phyloP scores from a whole-genome alignment of 2,113 vertebrate genomes.

The Sisor rabdophorus region DNA sequence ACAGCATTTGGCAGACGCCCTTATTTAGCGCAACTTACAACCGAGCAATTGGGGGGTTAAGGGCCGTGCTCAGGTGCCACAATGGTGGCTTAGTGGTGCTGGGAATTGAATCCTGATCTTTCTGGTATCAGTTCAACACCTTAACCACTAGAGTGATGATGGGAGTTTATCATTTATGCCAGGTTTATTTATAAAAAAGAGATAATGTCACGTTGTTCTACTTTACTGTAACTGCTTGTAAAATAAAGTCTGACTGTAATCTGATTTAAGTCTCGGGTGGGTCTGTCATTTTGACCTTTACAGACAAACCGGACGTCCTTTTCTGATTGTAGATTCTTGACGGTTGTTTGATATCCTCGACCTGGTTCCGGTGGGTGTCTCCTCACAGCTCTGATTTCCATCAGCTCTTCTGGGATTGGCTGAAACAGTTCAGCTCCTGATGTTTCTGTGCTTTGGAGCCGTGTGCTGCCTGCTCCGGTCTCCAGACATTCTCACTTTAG shows the following conservation, averaged over 20 bases:
- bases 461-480: slow-evolving; percentile 15
- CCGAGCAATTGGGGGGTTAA: too few species aligned
- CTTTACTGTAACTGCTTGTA: background rate
- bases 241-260: background rate
- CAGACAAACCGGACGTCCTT: background rate
- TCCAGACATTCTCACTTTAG: slow-evolving; percentile 47
- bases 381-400: slow-evolving; percentile 15
- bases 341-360: too few species aligned
- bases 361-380: background rate
- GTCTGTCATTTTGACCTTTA: too few species aligned
- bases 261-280: too few species aligned
- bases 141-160: too few species aligned
- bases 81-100: too few species aligned
- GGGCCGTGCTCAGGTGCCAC: too few species aligned
- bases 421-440: slow-evolving; percentile 33
- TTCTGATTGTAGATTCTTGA: background rate
- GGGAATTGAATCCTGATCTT: too few species aligned
- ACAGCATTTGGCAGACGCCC: too few species aligned
- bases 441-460: background rate
- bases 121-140: too few species aligned
- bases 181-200: background rate
- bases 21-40: too few species aligned
- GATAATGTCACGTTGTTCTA: too few species aligned
- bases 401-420: slow-evolving; percentile 31
- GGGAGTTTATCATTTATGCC: background rate